A percentile compares a stretch with the other conserved stretches of the same genome.
Evolutionary conservation across 1,140 invertebrate genomes (phyloP).

Genomic region (Zaprionus capensis): DNA sequence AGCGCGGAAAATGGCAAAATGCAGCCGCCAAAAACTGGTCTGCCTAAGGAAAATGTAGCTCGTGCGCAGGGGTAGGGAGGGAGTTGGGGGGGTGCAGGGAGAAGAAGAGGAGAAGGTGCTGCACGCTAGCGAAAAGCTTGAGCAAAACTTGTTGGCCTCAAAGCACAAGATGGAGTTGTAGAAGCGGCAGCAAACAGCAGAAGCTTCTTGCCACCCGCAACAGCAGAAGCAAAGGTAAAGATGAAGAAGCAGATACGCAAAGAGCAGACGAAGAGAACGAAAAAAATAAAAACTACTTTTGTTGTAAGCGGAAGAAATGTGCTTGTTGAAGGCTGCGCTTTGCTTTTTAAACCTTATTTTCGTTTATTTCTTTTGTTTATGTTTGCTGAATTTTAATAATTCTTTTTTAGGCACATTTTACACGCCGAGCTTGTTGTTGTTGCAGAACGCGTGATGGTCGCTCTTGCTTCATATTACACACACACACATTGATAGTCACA

Average conservation of each 20-base stretch:
- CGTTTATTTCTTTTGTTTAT: slow-evolving; percentile 62
- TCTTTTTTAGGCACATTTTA: slow-evolving; percentile 70
- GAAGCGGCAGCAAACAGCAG: slow-evolving; percentile 12
- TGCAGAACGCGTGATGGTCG: slow-evolving; percentile 48
- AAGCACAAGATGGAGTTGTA: slow-evolving; percentile 46
- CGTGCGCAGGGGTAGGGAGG: neutral
- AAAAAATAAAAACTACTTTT: slow-evolving; percentile 15
- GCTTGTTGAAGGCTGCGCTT: slow-evolving; percentile 54
- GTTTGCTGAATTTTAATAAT: slow-evolving; percentile 75
- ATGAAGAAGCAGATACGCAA: slow-evolving; percentile 20
- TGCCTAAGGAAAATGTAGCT: slow-evolving; percentile 66
- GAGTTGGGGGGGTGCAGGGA: too few species aligned
- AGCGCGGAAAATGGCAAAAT: slow-evolving; percentile 79
- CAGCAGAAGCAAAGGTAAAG: slow-evolving; percentile 13
- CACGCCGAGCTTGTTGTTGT: slow-evolving; percentile 37
- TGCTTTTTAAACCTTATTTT: slow-evolving; percentile 30
- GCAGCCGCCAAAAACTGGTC: slow-evolving; percentile 77
- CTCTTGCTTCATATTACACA: slow-evolving; percentile 58
- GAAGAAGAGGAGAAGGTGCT: neutral
- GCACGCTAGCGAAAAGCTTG: slow-evolving; percentile 35
- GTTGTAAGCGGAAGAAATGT: slow-evolving; percentile 65
- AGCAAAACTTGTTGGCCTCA: slow-evolving; percentile 58
- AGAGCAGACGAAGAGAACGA: slow-evolving; percentile 4
- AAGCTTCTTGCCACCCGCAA: slow-evolving; percentile 64
- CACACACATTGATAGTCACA: slow-evolving; percentile 39